phyloP scores from a whole-genome alignment of 2,888 invertebrate species.

The Physocephala rufipes region DNA sequence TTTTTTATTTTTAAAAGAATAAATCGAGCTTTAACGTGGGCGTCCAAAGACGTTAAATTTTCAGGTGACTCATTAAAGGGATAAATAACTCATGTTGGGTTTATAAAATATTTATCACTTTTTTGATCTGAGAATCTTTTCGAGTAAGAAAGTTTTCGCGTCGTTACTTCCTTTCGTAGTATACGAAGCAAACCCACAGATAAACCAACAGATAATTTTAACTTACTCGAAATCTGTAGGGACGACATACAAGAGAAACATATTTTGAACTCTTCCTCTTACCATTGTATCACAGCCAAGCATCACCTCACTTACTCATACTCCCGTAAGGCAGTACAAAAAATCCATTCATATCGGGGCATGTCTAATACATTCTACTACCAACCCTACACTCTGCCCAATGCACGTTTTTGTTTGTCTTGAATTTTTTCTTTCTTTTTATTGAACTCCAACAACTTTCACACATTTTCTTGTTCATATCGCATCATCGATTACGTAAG shows the following conservation, averaged over 20 bases:
- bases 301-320: background rate
- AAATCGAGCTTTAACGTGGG: too few species aligned
- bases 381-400: background rate
- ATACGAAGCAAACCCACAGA: background rate
- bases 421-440: background rate
- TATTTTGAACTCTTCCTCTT: background rate
- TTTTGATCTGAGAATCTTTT: conserved; percentile 19
- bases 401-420: background rate
- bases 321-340: background rate
- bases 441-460: background rate
- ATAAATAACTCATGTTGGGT: too few species aligned
- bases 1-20: too few species aligned
- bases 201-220: conserved; percentile 1
- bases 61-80: too few species aligned
- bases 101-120: conserved; percentile 20
- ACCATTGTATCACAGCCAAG: background rate
- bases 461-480: background rate
- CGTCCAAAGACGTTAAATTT: too few species aligned
- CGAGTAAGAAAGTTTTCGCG: background rate
- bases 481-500: conserved; percentile 30
- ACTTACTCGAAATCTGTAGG: background rate
- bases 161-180: background rate
- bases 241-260: background rate
- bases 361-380: background rate
- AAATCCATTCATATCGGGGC: too few species aligned